Base-by-base conservation (phyloP, 23 tunicate species). In the Ascidia mentula region DNA sequence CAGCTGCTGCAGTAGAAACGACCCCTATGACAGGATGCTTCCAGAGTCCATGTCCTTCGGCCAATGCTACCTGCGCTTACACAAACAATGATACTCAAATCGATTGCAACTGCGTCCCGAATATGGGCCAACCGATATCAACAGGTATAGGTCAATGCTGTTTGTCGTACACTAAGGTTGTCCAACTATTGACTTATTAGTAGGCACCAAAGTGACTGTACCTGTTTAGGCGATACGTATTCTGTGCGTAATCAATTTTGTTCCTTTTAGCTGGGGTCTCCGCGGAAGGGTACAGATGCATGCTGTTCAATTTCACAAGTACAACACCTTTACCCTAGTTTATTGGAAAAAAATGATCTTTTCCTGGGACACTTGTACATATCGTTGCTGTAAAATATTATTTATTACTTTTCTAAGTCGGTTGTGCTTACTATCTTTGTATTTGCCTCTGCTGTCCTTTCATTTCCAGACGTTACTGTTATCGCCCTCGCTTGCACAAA, bases 1-100 rank as follows among this genome's bases (percentile, higher is more conserved):
- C 75, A 69, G 36, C 36, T 33, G 71, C 71, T 35, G 82, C 59
- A 32, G 89, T 9, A 7, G 74, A 80, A 40, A 73, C 72, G n/a
- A 45, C 59, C 65, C 45, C 40, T 8, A 20, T 72, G 30, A 32
- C 60, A 17, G 82, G 77, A 31, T 88, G 92, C 72, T 88, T 88
- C 36, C 81, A 88, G 35, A 77, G 79, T 76, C 92, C 92, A 9
- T 88, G 92, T 88, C 79, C 92, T 6, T 37, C 86, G 9, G 72
- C 71, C 40, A 37, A 71, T 12, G 74, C 92, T 6, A 72, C 82
- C 2, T 88, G 92, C 32, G 79, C 59, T 20, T 88, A 82, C 53
- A 36, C 78, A 32, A 38, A 60, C 0, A 69, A 85, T 79, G 53
- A 77, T 69, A 71, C 87, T 20, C 26, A 72, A 45, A 70, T 88